These are phyloP conservation scores for Protophormia terraenovae DNA, from an alignment of 2,888 invertebrate species.

Conservation along the genomic window DNA sequence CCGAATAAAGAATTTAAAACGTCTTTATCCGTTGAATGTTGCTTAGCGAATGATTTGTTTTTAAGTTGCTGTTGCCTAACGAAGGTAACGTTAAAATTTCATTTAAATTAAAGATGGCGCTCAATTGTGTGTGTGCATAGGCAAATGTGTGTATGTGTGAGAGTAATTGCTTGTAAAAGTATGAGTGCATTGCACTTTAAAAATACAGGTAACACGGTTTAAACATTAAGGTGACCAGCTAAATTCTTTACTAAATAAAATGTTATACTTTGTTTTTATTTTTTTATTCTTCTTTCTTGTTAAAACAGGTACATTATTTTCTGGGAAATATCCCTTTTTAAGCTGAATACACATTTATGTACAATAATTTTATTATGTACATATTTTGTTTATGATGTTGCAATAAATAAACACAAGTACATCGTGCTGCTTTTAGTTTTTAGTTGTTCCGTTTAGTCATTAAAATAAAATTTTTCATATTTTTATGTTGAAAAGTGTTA, in stretches of 20 bases:
- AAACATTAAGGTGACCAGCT: slow-evolving; percentile 38
- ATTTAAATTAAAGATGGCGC: slow-evolving; percentile 66
- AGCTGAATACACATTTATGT: background rate
- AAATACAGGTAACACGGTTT: slow-evolving; percentile 61
- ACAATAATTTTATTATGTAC: slow-evolving; percentile 22
- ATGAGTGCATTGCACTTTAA: slow-evolving; percentile 26
- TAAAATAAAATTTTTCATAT: slow-evolving; percentile 32
- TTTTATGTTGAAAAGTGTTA: slow-evolving; percentile 26
- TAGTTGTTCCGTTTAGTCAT: slow-evolving; percentile 11
- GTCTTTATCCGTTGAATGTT: slow-evolving; percentile 67
- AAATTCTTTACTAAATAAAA: background rate
- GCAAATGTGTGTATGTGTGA: slow-evolving; percentile 27
- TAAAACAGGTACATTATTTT: slow-evolving; percentile 43
- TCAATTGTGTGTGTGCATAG: slow-evolving; percentile 53
- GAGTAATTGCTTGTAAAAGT: slow-evolving; percentile 28
- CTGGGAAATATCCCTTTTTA: slow-evolving; percentile 3
- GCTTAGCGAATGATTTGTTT: slow-evolving; percentile 63
- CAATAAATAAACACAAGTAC: slow-evolving; percentile 28
- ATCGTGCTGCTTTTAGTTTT: background rate
- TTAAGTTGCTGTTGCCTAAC: slow-evolving; percentile 47
- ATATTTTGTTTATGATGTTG: slow-evolving; percentile 38
- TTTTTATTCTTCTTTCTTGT: background rate
- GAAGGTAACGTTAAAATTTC: slow-evolving; percentile 62
- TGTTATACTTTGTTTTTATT: background rate
- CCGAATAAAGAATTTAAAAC: slow-evolving; percentile 43